Conservation (phyloP, 2,888 invertebrate genomes). For the Tethea ocularis region DNA sequence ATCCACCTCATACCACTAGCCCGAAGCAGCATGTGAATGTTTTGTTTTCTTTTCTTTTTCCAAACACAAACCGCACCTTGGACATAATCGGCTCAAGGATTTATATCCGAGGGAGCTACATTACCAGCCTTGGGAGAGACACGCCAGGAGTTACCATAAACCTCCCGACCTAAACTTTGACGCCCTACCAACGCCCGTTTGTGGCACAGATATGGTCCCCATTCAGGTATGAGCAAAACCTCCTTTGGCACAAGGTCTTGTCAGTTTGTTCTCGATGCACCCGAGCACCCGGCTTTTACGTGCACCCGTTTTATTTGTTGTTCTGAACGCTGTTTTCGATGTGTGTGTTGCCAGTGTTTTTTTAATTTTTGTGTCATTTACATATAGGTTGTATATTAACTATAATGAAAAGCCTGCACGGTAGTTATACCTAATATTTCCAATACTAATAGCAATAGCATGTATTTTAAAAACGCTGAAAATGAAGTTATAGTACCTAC, state of each 20-base stretch:
- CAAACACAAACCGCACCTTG: constrained; percentile 82
- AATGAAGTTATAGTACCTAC: neutral
- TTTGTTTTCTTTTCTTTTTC: constrained; percentile 83
- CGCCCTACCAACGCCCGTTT: constrained; percentile 76
- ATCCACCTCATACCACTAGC: constrained; percentile 76
- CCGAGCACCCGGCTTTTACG: constrained; percentile 72
- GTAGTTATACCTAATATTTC: constrained; percentile 42
- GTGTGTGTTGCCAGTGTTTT: constrained; percentile 47
- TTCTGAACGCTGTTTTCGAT: constrained; percentile 53
- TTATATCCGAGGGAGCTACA: constrained; percentile 82
- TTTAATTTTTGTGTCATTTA: constrained; percentile 16
- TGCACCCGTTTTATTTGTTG: constrained; percentile 62
- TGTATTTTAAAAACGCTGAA: constrained; percentile 20
- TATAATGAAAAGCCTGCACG: constrained; percentile 53
- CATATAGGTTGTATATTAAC: constrained; percentile 21
- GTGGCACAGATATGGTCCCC: constrained; percentile 80
- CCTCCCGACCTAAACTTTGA: constrained; percentile 83
- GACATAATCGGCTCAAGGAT: constrained; percentile 81
- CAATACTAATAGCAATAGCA: constrained; percentile 21
- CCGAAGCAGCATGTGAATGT: constrained; percentile 84
- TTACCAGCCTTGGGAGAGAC: constrained; percentile 89
- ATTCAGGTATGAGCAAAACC: constrained; percentile 79
- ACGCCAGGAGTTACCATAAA: constrained; percentile 84
- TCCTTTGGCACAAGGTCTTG: constrained; percentile 68
- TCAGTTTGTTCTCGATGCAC: constrained; percentile 69